Conservation (phyloP, 2,888 invertebrate species). For the Oxyscelio sp. region DNA sequence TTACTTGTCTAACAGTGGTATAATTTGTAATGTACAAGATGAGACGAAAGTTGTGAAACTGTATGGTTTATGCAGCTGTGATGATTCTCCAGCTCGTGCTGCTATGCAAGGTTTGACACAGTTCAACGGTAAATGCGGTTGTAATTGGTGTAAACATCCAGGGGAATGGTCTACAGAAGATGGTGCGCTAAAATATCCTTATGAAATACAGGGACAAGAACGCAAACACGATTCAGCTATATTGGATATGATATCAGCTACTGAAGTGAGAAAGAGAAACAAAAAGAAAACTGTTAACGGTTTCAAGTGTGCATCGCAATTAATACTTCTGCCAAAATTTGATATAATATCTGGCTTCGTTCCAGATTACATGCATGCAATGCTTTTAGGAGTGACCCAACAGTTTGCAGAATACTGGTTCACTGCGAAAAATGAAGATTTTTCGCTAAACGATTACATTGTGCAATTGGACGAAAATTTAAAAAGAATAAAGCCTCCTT, state of each 20-base stretch:
- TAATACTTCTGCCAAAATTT: slow-evolving; percentile 54
- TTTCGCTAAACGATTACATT: not conserved
- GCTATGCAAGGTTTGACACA: slow-evolving; percentile 43
- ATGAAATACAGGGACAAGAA: slow-evolving; percentile 8
- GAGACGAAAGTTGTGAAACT: slow-evolving; percentile 51
- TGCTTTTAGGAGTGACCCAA: slow-evolving; percentile 56
- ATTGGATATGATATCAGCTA: slow-evolving; percentile 17
- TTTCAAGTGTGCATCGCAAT: slow-evolving; percentile 35
- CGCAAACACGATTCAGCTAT: slow-evolving; percentile 22
- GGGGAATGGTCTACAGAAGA: slow-evolving; percentile 39
- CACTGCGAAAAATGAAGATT: not conserved
- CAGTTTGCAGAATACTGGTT: slow-evolving; percentile 70
- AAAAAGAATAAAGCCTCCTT: slow-evolving; percentile 25
- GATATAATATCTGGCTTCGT: slow-evolving; percentile 67
- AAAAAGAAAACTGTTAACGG: slow-evolving; percentile 33
- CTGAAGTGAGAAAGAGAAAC: slow-evolving; percentile 22
- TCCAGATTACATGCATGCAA: no score
- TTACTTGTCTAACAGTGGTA: slow-evolving; percentile 45
- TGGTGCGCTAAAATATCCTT: slow-evolving; percentile 31
- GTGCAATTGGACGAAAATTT: slow-evolving; percentile 18
- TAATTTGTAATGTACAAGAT: slow-evolving; percentile 35
- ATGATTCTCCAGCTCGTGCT: slow-evolving; percentile 66
- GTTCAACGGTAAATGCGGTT: slow-evolving; percentile 71
- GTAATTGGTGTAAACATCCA: slow-evolving; percentile 68
- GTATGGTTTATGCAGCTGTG: slow-evolving; percentile 46